A percentile compares a stretch with the other conserved stretches of the same genome.
phyloP scores from a whole-genome alignment of 2,113 vertebrate genomes.

The Tragulus kanchil region DNA sequence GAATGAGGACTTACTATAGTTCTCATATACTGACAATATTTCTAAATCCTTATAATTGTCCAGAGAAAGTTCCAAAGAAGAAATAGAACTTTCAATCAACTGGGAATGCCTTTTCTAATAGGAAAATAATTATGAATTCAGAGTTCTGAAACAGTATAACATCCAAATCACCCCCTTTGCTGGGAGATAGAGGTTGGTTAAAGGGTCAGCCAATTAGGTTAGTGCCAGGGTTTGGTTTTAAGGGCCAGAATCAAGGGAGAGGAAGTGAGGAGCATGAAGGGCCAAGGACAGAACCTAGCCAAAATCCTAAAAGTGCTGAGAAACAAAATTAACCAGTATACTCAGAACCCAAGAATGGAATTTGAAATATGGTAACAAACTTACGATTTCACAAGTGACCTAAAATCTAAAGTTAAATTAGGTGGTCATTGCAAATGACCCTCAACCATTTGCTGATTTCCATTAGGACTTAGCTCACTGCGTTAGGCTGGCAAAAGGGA shows the following conservation, averaged over 20 bases:
- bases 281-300: background rate
- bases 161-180: background rate
- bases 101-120: background rate
- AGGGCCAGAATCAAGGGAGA: background rate
- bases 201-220: background rate
- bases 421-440: background rate
- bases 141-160: background rate
- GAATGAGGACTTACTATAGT: background rate
- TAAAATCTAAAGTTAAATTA: background rate
- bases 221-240: background rate
- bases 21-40: background rate
- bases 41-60: background rate
- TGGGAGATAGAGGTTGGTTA: background rate
- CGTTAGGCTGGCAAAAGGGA: background rate
- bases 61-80: background rate
- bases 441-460: background rate
- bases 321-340: background rate
- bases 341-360: background rate
- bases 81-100: background rate
- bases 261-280: background rate
- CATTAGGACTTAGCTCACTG: background rate
- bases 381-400: background rate
- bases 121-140: constrained; percentile 38
- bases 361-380: background rate
- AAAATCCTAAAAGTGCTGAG: background rate